These are phyloP conservation scores for Pocillopora verrucosa DNA, from an alignment of 64 coral and sea anemone species.

Conservation along the genomic window DNA sequence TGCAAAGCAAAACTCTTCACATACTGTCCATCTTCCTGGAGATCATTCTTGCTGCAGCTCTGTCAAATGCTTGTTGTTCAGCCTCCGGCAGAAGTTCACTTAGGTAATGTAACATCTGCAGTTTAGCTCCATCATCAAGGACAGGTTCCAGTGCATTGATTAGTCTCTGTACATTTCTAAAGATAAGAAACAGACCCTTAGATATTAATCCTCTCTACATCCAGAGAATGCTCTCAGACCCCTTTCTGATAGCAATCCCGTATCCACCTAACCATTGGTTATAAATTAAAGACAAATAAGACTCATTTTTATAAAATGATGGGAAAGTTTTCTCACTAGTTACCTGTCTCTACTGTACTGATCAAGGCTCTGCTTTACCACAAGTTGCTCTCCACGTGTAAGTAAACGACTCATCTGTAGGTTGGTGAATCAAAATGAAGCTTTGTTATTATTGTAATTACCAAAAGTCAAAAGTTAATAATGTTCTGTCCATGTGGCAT, in stretches of 20 bases:
- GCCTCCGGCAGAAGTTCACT: conserved; percentile 80
- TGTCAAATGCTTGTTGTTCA: conserved; percentile 89
- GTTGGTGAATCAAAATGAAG: background rate
- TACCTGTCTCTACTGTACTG: conserved; percentile 88
- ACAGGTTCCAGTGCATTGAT: conserved; percentile 85
- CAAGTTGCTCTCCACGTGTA: conserved; percentile 92
- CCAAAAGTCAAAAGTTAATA: no score
- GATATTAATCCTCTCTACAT: no score
- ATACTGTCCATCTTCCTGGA: conserved; percentile 83
- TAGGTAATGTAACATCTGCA: conserved; percentile 87
- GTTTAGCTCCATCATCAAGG: conserved; percentile 80
- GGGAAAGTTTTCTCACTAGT: no score
- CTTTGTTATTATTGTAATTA: background rate
- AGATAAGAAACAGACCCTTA: background rate
- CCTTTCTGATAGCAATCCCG: no score
- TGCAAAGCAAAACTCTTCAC: background rate
- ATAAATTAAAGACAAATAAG: no score
- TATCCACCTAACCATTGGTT: no score
- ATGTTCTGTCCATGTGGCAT: no score
- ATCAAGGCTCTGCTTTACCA: conserved; percentile 85
- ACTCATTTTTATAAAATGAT: no score
- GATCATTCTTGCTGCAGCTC: conserved; percentile 80
- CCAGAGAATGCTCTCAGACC: no score
- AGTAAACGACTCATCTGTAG: conserved; percentile 87
- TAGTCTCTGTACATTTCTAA: conserved; percentile 77